Percentiles rank a stretch among this genome's conserved stretches.
These are phyloP conservation scores for Eubasilissa splendida DNA, from an alignment of 2,888 invertebrate species.

Conservation along the genomic window DNA sequence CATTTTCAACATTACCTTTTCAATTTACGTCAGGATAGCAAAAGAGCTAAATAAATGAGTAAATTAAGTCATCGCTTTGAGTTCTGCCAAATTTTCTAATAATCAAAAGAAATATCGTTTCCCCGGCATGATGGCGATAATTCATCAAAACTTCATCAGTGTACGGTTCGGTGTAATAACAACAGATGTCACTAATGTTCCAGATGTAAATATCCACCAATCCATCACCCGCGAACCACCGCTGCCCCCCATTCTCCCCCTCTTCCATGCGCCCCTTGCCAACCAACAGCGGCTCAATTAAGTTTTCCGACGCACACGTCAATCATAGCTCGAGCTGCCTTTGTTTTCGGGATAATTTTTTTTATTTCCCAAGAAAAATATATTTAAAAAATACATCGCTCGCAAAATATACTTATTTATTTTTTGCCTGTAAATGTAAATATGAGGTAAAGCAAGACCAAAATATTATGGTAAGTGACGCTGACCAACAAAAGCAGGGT, in stretches of 20 bases:
- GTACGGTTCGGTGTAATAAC: conserved; percentile 24
- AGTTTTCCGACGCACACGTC: background rate
- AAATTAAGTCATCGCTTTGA: too few species aligned
- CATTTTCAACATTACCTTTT: too few species aligned
- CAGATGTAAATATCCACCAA: conserved; percentile 26
- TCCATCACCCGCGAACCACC: conserved; percentile 3
- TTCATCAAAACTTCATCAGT: conserved; percentile 6
- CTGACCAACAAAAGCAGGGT: too few species aligned
- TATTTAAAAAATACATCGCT: too few species aligned
- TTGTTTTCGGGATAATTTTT: background rate
- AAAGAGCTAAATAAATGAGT: too few species aligned
- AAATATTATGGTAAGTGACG: too few species aligned
- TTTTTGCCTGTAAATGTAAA: too few species aligned
- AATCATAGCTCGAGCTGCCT: background rate
- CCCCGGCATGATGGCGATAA: conserved; percentile 4
- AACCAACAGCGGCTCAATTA: background rate
- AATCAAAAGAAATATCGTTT: background rate
- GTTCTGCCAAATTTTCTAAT: background rate
- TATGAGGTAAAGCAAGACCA: too few species aligned
- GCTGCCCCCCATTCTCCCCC: too few species aligned
- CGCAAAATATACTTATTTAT: too few species aligned
- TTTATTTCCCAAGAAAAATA: background rate
- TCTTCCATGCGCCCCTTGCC: background rate
- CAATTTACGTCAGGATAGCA: too few species aligned
- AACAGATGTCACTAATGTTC: conserved; percentile 21